Conservation (phyloP, 2,888 invertebrate species). For the Carcina quercana region DNA sequence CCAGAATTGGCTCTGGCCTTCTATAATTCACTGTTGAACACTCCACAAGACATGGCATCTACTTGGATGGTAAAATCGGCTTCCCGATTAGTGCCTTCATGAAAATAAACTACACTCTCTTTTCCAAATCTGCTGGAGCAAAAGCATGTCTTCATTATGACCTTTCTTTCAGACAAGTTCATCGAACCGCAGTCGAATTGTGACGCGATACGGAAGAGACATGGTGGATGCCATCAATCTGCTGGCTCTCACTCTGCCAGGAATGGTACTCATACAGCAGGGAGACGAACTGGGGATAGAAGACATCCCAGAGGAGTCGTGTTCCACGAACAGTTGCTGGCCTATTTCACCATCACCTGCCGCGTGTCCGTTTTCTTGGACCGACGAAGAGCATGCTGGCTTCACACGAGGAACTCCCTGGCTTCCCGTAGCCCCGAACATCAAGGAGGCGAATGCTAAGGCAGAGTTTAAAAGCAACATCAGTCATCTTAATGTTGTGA, state of each 20-base stretch:
- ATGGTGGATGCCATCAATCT: conserved; percentile 81
- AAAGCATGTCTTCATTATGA: neutral
- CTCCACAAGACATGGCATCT: conserved; percentile 36
- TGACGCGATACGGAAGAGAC: conserved; percentile 77
- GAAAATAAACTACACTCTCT: no score
- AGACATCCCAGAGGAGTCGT: conserved; percentile 71
- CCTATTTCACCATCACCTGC: conserved; percentile 43
- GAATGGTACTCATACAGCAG: conserved; percentile 84
- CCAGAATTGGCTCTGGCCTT: conserved; percentile 39
- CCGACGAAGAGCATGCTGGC: conserved; percentile 56
- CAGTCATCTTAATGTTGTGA: conserved; percentile 63
- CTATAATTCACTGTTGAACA: conserved; percentile 38
- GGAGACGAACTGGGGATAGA: conserved; percentile 83
- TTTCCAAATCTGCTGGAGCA: no score
- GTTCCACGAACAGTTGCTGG: conserved; percentile 59
- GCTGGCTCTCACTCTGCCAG: conserved; percentile 81
- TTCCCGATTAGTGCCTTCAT: no score
- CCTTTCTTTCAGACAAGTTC: conserved; percentile 43
- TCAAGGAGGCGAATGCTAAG: conserved; percentile 76
- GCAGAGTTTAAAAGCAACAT: conserved; percentile 60
- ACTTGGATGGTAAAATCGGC: conserved; percentile 59
- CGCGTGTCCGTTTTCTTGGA: conserved; percentile 59
- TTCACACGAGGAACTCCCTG: conserved; percentile 76
- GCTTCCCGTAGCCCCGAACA: conserved; percentile 80
- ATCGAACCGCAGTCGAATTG: conserved; percentile 42